Percentiles rank a stretch among this genome's conserved stretches.
Evolutionary conservation across 2,113 vertebrate genomes (phyloP).

Genomic region (Xiphias gladius): DNA sequence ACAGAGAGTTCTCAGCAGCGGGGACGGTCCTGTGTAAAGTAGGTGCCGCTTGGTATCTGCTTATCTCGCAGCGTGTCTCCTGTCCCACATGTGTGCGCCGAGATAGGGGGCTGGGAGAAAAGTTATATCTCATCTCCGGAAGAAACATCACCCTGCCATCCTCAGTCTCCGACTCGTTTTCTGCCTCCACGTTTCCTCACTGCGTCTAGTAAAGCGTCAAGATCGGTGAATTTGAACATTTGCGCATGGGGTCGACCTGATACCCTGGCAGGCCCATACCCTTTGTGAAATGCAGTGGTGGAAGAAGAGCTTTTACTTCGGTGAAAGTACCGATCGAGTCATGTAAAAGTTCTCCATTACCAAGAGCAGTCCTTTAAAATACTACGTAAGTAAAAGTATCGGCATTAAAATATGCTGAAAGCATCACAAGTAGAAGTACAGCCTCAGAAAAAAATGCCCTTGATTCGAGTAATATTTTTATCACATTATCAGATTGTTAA

Average conservation of each 20-base stretch:
- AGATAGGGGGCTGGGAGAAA: constrained; percentile 54
- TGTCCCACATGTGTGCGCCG: constrained; percentile 52
- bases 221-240: not conserved
- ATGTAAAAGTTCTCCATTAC: not conserved
- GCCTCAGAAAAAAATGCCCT: too few species aligned
- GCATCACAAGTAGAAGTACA: too few species aligned
- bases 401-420: too few species aligned
- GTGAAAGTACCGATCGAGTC: not conserved
- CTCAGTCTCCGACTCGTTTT: not conserved
- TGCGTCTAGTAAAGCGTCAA: not conserved
- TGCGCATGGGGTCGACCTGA: not conserved
- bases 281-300: too few species aligned
- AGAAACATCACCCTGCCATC: constrained; percentile 3
- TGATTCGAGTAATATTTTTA: too few species aligned
- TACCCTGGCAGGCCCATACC: too few species aligned
- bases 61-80: constrained; percentile 58
- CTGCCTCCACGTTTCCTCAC: not conserved
- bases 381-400: too few species aligned
- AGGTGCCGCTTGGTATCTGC: constrained; percentile 53
- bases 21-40: not conserved
- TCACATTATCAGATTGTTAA: too few species aligned
- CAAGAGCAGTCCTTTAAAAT: too few species aligned
- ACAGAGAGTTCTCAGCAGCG: constrained; percentile 28
- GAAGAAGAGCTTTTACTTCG: not conserved
- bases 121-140: constrained; percentile 8